These are phyloP conservation scores for Antechinus stuartii DNA, from an alignment of 2,113 vertebrate genomes.

Conservation along the genomic window DNA sequence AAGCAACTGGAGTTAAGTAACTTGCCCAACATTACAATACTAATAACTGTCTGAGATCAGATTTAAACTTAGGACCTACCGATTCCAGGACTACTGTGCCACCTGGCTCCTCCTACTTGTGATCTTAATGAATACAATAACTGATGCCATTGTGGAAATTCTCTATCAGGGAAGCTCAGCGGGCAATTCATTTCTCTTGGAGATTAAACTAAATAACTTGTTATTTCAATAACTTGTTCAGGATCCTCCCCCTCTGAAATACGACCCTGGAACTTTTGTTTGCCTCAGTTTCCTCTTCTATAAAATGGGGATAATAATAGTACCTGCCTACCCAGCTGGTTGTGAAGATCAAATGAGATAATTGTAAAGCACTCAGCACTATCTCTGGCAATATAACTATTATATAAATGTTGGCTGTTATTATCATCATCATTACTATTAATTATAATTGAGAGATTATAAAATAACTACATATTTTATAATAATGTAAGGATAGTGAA, in stretches of 20 bases:
- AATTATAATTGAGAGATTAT: no score
- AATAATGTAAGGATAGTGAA: no score
- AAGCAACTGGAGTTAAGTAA: background rate
- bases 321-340: no score
- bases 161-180: background rate
- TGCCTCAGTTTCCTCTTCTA: no score
- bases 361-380: no score
- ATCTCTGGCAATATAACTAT: no score
- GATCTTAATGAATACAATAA: background rate
- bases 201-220: background rate
- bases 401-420: no score
- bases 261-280: no score
- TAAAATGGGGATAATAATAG: no score
- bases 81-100: background rate
- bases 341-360: no score
- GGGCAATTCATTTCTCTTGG: background rate
- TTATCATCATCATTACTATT: no score
- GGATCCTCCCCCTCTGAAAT: background rate
- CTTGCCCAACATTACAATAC: background rate
- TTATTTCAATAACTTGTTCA: background rate
- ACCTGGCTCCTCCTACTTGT: background rate
- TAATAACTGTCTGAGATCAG: background rate
- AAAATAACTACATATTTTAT: no score
- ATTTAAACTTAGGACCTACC: background rate
- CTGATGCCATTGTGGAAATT: background rate